phyloP scores from a whole-genome alignment of 2,113 vertebrate genomes.

The Aramus guarauna region DNA sequence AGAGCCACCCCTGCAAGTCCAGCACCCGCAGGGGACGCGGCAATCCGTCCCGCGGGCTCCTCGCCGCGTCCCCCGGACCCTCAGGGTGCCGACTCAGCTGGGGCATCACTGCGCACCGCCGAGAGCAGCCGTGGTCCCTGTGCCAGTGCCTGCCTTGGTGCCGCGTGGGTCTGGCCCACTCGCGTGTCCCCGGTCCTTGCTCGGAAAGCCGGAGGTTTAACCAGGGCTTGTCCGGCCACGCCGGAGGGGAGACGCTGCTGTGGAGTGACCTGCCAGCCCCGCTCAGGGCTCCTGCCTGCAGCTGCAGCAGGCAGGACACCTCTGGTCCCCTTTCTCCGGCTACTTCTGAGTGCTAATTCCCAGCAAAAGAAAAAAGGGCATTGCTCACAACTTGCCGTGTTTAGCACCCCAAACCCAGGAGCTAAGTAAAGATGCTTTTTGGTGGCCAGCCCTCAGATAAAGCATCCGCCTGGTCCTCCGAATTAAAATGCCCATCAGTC shows the following conservation, averaged over 20 bases:
- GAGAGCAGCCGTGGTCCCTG: not conserved
- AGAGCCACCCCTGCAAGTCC: not conserved
- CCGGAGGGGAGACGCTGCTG: conserved; percentile 1
- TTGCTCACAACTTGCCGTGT: not conserved
- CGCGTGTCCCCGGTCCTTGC: rapidly evolving
- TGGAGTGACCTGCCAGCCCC: not conserved
- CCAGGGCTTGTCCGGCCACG: not conserved
- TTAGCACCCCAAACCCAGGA: not conserved
- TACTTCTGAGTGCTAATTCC: not conserved
- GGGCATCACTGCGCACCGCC: rapidly evolving
- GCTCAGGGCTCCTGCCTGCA: not conserved
- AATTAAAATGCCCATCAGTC: not conserved
- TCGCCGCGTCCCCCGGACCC: rapidly evolving
- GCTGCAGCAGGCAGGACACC: not conserved
- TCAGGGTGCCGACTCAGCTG: rapidly evolving
- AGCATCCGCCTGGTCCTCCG: not conserved
- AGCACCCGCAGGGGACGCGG: rapidly evolving
- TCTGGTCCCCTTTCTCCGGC: not conserved
- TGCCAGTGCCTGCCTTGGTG: not conserved
- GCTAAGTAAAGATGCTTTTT: not conserved
- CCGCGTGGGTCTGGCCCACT: not conserved
- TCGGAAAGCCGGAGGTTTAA: not conserved
- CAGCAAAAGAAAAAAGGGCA: not conserved
- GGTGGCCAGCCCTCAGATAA: not conserved
- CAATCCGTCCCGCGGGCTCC: not conserved